Evolutionary conservation across 2,888 invertebrate species (phyloP), one percentile per base, ranked within the genome.

Genomic region (Nasonia oneida): DNA sequence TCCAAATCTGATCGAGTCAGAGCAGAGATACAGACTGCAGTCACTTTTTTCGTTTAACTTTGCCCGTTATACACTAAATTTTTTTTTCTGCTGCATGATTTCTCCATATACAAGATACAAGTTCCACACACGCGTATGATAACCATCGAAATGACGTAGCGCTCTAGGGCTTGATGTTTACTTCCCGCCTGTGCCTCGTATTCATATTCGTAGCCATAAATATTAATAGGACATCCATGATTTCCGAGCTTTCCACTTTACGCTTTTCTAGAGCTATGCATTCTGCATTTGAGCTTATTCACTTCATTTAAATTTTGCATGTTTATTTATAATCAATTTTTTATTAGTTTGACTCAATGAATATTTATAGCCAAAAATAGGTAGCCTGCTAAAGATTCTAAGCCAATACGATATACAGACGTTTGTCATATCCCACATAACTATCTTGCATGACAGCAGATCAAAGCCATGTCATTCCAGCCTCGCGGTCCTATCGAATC

Each of bases 121-220:
- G 57, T 6, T 57, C 0, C 6, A 4, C n/a, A 57, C 18, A 6
- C n/a, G 61, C 23, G 8, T 8, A 23, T 37, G 4, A 37, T 37
- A 37, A 5, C 37, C 37, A 6, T 2, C 23, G 23, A 61, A 23
- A 8, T 61, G 61, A 61, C 23, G 57, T 29, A 57, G n/a, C 23
- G n/a, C 42, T 50, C 4, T 53, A 61, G 61, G 23, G 23, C 23
- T 37, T 18, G 2, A n/a, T 61, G 23, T 23, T 23, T 18, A 61
- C 23, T 61, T n/a, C 18, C 18, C 23, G 23, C 23, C 2, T 23
- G 23, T 23, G 23, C 8, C 15, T 71, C 1, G 1, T 23, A 73
- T 78, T 39, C 57, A 78, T 73, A 83, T 83, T 83, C 73, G 61
- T 73, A 78, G 14, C 42, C 33, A 61, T 83, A 74, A 37, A 79